Evolutionary conservation across 2,888 invertebrate genomes (phyloP).

Genomic region (Cheilosia urbana): DNA sequence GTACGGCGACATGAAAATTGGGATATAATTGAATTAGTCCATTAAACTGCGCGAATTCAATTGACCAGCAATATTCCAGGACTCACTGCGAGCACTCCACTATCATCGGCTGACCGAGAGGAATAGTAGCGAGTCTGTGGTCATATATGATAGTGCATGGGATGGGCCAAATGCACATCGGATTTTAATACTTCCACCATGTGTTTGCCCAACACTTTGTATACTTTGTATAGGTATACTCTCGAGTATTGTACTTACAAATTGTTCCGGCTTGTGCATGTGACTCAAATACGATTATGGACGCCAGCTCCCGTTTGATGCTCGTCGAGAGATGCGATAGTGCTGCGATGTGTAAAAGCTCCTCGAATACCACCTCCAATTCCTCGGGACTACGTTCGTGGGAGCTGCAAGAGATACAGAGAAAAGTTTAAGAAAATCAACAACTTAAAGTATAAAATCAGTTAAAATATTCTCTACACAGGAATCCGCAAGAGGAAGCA

Average conservation of each 20-base stretch:
- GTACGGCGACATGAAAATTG: constrained; percentile 18
- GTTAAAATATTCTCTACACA: constrained; percentile 33
- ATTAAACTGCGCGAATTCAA: constrained; percentile 48
- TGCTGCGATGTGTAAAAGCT: constrained; percentile 91
- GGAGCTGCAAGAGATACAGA: constrained; percentile 84
- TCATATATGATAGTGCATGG: too few species aligned
- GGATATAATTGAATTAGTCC: constrained; percentile 38
- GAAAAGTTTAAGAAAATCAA: constrained; percentile 6
- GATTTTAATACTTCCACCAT: background rate
- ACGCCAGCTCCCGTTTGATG: constrained; percentile 91
- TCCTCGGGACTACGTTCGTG: constrained; percentile 91
- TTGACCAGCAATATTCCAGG: constrained; percentile 44
- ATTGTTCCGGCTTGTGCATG: constrained; percentile 91
- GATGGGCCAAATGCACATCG: background rate
- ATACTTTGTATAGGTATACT: background rate
- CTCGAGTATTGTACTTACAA: constrained; percentile 85
- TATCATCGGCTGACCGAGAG: background rate
- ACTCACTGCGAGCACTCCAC: background rate
- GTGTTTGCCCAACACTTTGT: background rate
- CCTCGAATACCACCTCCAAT: constrained; percentile 92
- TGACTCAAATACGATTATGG: constrained; percentile 91
- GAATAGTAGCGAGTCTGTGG: too few species aligned
- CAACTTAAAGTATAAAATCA: constrained; percentile 18
- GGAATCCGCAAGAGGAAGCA: background rate
- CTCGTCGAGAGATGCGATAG: constrained; percentile 92